Evolutionary conservation across 1,140 invertebrate genomes (phyloP).

Genomic region (Phenacoccus solenopsis): DNA sequence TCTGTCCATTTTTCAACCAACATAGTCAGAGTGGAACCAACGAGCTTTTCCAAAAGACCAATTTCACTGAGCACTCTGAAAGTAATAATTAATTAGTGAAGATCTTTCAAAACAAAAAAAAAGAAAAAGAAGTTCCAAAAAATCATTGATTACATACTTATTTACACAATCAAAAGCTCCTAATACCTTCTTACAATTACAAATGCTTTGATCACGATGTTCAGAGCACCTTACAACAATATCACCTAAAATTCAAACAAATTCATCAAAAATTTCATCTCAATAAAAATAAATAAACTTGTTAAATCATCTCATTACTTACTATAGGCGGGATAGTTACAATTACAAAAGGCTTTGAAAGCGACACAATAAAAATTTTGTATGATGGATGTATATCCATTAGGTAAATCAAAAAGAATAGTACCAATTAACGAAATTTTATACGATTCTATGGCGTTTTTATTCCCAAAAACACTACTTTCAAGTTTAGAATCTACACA

Average conservation of each 20-base stretch:
- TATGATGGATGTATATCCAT: slow-evolving; percentile 50
- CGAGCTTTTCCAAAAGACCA: slow-evolving; percentile 60
- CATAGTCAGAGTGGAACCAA: slow-evolving; percentile 63
- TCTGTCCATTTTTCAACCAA: slow-evolving; percentile 69
- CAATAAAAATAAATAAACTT: too few species aligned
- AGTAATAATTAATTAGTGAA: slow-evolving; percentile 4
- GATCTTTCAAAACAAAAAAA: too few species aligned
- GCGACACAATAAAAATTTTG: slow-evolving; percentile 61
- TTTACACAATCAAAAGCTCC: slow-evolving; percentile 5
- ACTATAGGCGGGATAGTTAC: slow-evolving; percentile 31
- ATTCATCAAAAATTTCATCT: neutral
- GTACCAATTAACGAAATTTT: slow-evolving; percentile 51
- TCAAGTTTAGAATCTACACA: neutral
- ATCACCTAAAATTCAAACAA: neutral
- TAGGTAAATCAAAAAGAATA: slow-evolving; percentile 53
- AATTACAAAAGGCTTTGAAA: slow-evolving; percentile 55
- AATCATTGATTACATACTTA: neutral
- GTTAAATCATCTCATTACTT: neutral
- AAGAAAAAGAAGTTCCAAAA: neutral
- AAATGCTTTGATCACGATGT: neutral
- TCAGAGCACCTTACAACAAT: neutral
- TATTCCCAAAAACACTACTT: neutral
- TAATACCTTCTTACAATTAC: neutral
- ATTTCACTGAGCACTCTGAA: slow-evolving; percentile 51
- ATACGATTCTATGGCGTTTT: slow-evolving; percentile 34